Percentiles rank a stretch among this genome's conserved stretches.
Conservation (phyloP, 2,113 vertebrate species). For the Martes martes region DNA sequence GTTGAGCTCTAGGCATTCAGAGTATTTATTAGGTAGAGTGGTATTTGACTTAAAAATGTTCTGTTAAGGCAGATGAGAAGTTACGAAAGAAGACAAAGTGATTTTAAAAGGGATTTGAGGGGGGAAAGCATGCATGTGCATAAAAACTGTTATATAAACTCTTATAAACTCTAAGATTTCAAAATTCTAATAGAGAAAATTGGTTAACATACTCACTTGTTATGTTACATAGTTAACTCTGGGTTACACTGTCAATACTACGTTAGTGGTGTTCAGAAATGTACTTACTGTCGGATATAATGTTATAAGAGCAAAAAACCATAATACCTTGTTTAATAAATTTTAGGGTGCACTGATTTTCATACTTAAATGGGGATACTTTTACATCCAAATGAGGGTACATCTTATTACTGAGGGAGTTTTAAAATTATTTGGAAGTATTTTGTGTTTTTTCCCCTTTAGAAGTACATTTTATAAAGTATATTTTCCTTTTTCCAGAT, state of each 20-base stretch:
- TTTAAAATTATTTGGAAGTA: not conserved
- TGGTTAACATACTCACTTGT: not conserved
- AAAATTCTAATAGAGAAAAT: not conserved
- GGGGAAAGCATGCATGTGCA: not conserved
- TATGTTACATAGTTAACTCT: not conserved
- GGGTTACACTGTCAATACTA: not conserved
- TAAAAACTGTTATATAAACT: not conserved
- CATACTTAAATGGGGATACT: not conserved
- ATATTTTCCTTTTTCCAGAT: not conserved
- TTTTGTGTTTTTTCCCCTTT: not conserved
- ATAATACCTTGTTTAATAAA: not conserved
- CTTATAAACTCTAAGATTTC: not conserved
- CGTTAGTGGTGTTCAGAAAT: not conserved
- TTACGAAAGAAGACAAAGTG: not conserved
- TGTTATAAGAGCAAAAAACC: not conserved
- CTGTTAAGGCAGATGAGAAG: not conserved
- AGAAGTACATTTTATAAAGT: not conserved
- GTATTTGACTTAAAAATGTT: conserved; percentile 4
- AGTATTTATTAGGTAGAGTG: not conserved
- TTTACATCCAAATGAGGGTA: not conserved
- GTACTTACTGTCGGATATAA: not conserved
- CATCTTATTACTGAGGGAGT: not conserved
- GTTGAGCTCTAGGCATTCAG: not conserved
- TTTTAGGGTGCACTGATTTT: not conserved
- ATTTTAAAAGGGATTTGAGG: not conserved